These are phyloP conservation scores for Heliconius hermathena DNA, from an alignment of 1,140 invertebrate genomes.

Conservation along the genomic window DNA sequence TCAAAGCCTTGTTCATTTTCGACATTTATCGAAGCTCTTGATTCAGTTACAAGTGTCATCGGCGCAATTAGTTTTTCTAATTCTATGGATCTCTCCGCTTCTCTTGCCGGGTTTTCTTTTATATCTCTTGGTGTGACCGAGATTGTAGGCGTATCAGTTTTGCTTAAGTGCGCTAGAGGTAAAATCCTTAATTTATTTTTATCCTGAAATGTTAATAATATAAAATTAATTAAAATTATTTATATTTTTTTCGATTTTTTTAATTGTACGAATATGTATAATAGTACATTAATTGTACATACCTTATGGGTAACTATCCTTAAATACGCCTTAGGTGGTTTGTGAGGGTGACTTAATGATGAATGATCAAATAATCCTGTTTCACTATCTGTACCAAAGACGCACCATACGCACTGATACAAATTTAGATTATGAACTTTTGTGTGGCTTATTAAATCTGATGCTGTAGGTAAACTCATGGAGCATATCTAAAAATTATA, in stretches of 20 bases:
- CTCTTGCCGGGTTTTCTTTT: constrained; percentile 57
- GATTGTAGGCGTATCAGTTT: constrained; percentile 46
- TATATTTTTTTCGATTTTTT: too few relatives aligned
- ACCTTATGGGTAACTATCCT: constrained; percentile 67
- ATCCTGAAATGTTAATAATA: background rate
- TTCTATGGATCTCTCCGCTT: constrained; percentile 66
- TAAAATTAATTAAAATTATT: background rate
- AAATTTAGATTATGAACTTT: constrained; percentile 60
- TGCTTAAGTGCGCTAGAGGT: constrained; percentile 63
- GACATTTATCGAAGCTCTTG: background rate
- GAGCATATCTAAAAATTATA: constrained; percentile 51
- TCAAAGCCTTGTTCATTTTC: background rate
- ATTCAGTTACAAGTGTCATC: constrained; percentile 33
- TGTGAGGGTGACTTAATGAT: constrained; percentile 81
- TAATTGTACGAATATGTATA: too few relatives aligned
- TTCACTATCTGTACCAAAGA: constrained; percentile 67
- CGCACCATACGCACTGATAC: constrained; percentile 75
- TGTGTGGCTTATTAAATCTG: constrained; percentile 57
- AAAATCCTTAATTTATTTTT: constrained; percentile 53
- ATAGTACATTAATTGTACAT: constrained; percentile 2
- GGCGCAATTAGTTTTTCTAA: constrained; percentile 68
- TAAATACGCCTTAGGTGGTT: constrained; percentile 74
- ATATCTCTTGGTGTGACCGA: constrained; percentile 41
- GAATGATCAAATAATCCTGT: constrained; percentile 84
- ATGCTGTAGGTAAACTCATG: background rate